Conservation (phyloP, 2,113 vertebrate genomes). For the Anarhynchus alexandrinus region DNA sequence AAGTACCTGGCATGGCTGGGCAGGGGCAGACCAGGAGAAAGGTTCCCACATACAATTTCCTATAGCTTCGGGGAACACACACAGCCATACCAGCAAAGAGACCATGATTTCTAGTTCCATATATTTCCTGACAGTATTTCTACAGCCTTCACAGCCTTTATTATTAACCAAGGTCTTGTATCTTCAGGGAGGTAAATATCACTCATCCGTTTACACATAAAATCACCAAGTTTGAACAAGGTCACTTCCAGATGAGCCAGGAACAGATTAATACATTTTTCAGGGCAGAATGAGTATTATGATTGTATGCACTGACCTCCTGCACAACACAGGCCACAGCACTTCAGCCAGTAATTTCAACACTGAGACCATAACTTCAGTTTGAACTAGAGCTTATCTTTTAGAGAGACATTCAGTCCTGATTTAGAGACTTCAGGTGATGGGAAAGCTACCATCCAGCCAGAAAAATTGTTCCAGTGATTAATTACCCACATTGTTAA, state of each 20-base stretch:
- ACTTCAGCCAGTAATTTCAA: neutral
- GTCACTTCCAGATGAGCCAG: neutral
- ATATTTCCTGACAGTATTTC: neutral
- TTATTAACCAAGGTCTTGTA: neutral
- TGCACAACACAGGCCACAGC: neutral
- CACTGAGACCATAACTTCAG: neutral
- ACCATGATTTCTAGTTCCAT: neutral
- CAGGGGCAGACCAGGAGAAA: neutral
- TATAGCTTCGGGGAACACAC: neutral
- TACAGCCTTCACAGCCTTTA: neutral
- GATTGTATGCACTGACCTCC: neutral
- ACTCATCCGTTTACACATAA: neutral
- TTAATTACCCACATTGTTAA: neutral
- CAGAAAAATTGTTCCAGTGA: conserved; percentile 15
- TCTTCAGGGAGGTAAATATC: neutral
- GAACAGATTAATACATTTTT: neutral
- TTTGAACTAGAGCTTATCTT: neutral
- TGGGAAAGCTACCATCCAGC: neutral
- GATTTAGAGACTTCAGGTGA: conserved; percentile 32
- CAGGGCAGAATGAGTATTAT: neutral
- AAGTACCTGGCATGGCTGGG: neutral
- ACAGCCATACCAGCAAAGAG: neutral
- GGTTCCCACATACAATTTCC: neutral
- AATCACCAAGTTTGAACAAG: conserved; percentile 2
- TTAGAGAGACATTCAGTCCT: neutral